Evolutionary conservation across 2,797 vertebrate genomes (phyloP).

Genomic region (Melopsittacus undulatus): DNA sequence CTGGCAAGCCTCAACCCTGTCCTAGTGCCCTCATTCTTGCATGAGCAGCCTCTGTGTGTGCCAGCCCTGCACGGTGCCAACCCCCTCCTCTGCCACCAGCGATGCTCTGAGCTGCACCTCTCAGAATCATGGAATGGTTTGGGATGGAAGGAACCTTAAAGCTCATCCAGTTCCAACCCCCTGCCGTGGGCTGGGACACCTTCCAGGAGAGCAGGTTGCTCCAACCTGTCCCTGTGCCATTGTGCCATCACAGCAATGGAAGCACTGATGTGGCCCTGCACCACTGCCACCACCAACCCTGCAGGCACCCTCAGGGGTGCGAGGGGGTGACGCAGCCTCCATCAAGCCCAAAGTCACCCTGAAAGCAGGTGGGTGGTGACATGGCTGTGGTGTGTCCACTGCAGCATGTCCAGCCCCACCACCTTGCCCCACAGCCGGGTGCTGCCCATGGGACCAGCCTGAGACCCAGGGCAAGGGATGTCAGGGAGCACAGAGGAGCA

Average conservation of each 20-base stretch:
- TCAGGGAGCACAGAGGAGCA: not conserved
- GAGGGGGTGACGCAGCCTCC: fast-evolving
- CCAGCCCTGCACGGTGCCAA: fast-evolving
- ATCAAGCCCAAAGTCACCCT: fast-evolving
- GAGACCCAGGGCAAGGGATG: fast-evolving
- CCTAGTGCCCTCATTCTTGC: slow-evolving; percentile 33
- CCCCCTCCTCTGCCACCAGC: not conserved
- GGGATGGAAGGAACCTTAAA: not conserved
- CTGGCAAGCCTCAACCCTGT: not conserved
- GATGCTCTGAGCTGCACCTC: fast-evolving
- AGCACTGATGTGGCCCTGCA: fast-evolving
- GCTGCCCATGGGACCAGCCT: not conserved
- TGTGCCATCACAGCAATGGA: fast-evolving
- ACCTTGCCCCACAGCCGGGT: fast-evolving
- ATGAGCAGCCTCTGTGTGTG: fast-evolving
- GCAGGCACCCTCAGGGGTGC: fast-evolving
- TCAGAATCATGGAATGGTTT: not conserved
- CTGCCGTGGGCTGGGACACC: not conserved
- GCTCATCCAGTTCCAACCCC: not conserved
- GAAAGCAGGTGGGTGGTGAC: fast-evolving
- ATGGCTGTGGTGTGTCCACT: not conserved
- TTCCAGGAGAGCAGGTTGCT: not conserved
- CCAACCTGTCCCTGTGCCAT: not conserved
- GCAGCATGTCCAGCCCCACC: fast-evolving
- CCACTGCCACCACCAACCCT: not conserved